Evolutionary conservation across 2,113 vertebrate genomes (phyloP).

Genomic region (Nannobrachium achirus): DNA sequence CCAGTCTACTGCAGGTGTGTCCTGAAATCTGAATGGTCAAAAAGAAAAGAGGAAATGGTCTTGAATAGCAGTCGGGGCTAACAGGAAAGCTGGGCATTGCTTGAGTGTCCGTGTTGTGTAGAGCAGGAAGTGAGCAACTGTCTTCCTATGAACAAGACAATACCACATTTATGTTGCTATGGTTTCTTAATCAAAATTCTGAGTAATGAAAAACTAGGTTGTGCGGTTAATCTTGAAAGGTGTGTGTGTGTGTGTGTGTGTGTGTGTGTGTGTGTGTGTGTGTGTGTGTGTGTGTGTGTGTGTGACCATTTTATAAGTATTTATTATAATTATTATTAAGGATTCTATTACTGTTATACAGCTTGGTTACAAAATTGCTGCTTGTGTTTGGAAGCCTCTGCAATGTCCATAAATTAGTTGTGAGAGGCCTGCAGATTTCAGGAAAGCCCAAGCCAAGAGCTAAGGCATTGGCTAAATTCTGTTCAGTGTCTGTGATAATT

Average conservation of each 20-base stretch:
- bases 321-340: too few species aligned
- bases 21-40: constrained; percentile 52
- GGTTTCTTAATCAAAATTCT: constrained; percentile 8
- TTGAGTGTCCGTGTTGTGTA: constrained; percentile 29
- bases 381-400: too few species aligned
- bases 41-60: constrained; percentile 58
- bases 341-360: too few species aligned
- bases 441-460: too few species aligned
- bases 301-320: too few species aligned
- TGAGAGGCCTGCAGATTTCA: too few species aligned
- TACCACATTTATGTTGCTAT: constrained; percentile 1
- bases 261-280: not conserved
- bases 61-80: constrained; percentile 61
- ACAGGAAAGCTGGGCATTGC: constrained; percentile 57
- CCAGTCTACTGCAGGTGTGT: constrained; percentile 71
- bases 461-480: too few species aligned
- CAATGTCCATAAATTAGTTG: too few species aligned
- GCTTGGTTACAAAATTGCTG: too few species aligned
- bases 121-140: constrained; percentile 58
- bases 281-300: too few species aligned
- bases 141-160: constrained; percentile 36
- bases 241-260: not conserved
- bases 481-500: too few species aligned
- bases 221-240: not conserved
- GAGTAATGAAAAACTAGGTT: not conserved